Evolutionary conservation across 2,797 vertebrate genomes (phyloP), one percentile per base, ranked within the genome.

Genomic region (Mormyrops boulengeri): DNA sequence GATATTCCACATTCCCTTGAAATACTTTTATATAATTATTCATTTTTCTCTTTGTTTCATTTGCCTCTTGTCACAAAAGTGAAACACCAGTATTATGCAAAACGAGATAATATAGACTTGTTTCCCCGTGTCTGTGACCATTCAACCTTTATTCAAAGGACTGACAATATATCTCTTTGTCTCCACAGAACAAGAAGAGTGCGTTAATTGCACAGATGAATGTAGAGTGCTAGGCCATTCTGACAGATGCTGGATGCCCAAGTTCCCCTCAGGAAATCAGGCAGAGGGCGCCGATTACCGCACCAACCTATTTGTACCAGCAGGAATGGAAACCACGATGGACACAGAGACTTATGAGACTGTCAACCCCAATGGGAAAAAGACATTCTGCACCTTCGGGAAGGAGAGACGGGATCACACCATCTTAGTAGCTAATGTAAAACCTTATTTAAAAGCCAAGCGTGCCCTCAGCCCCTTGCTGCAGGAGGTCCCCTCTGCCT

Each of bases 231-330:
- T 99, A 96, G 98, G 98, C 96, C 98, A 99, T 96, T 99, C 98
- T 96, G 98, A 99, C 96, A 97, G 97, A 96, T 99, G 98, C 96
- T 99, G 98, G 98, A 99, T 99, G 98, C 98, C 98, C 95, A 97
- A 98, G 96, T 98, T 99, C 96, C 97, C 97, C 95, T 94, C 97
- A 96, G 96, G 97, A 96, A 97, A 96, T 95, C 97, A 98, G 95
- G 97, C 97, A 96, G 98, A 99, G 96, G 98, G 97, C 91, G 96
- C 96, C 94, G 96, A 97, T 95, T 97, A 97, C 93, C 96, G 96
- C 95, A 96, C 96, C 96, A 97, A 97, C 95, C 95, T 97, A 95
- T 97, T 97, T 95, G 96, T 97, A 94, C 96, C 96, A 93, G 95
- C 96, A 93, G 89, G 89, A 17, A 89, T 89, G 89, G 89, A 89